Evolutionary conservation across 2,888 invertebrate species (phyloP), one percentile per base, ranked within the genome.

Genomic region (Brachyptera putata): DNA sequence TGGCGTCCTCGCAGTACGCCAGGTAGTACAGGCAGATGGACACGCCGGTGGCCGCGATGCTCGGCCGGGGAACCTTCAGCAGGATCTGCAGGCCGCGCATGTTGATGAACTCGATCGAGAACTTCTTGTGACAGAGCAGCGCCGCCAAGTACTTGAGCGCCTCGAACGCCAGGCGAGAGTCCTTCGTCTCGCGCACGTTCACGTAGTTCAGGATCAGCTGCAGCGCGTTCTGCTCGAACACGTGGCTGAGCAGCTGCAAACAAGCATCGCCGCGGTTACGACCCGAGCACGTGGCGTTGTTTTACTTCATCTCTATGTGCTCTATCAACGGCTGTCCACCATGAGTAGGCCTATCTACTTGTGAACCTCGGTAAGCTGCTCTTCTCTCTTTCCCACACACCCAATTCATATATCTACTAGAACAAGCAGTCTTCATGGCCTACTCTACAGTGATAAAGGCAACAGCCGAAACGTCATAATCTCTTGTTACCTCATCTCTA

Each of bases 21-120:
- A 99, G 79, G 76, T 97, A 98, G 76, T 97, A 98, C 34, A 99
- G 80, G 68, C 96, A 95, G 64, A 97, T 91, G 0, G 96, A 93
- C 1, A 97, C 96, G 13, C 95, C 98, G 0, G 96, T 96, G 1
- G 97, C 94, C 0, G 97, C 95, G 55, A 97, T 88, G 30, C 95
- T 95, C 0, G 95, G 96, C 26, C 94, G 81, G 0, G 95, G 93
- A 1, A 99, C 92, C 53, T 53, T 53, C 22, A 53, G 53, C 53
- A 53, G 63, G 85, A 86, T 86, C 79, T 88, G 87, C 46, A 99
- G 74, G 0, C 97, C 98, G 25, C 89, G 89, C 72, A 86, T 84
- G 61, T 89, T 85, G 55, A 99, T 87, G 74, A 98, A 98, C 73
- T 98, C 97, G 26, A 97, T 86, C 0, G 95, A 93, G 78, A 99